Evolutionary conservation across 2,888 invertebrate species (phyloP).

Genomic region (Podabrus alpinus): DNA sequence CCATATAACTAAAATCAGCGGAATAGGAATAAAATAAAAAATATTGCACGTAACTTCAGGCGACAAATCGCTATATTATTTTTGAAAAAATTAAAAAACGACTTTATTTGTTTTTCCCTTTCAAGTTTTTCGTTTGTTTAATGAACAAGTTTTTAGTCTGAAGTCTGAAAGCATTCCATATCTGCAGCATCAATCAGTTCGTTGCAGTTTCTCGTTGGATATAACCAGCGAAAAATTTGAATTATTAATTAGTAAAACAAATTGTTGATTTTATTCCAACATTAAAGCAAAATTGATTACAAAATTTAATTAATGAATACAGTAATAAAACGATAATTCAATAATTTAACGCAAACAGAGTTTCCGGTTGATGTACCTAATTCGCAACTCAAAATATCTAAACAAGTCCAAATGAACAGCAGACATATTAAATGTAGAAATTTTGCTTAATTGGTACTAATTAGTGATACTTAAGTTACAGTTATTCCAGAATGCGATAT

Average conservation of each 20-base stretch:
- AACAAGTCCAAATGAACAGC: slow-evolving; percentile 15
- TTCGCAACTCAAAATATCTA: slow-evolving; percentile 5
- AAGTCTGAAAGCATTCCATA: too few relatives aligned
- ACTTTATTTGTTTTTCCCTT: too few relatives aligned
- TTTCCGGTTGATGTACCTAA: not conserved
- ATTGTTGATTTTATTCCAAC: not conserved
- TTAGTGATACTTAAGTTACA: slow-evolving; percentile 33
- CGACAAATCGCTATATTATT: not conserved
- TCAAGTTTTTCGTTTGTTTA: too few relatives aligned
- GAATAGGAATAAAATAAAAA: not conserved
- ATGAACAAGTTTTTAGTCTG: too few relatives aligned
- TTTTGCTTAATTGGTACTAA: slow-evolving; percentile 32
- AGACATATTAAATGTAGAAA: slow-evolving; percentile 22
- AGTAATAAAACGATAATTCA: not conserved
- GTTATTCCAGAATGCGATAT: slow-evolving; percentile 34
- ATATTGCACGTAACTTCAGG: not conserved
- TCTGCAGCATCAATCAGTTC: too few relatives aligned
- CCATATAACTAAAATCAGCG: not conserved
- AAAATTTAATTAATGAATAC: not conserved
- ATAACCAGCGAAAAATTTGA: not conserved
- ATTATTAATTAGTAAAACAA: not conserved
- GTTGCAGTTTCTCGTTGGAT: not conserved
- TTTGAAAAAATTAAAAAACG: not conserved
- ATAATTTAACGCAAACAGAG: slow-evolving; percentile 16
- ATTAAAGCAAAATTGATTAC: not conserved